A percentile compares a stretch with the other conserved stretches of the same genome.
Evolutionary conservation across 1,140 invertebrate species (phyloP).

Genomic region (Temnothorax nylanderi): DNA sequence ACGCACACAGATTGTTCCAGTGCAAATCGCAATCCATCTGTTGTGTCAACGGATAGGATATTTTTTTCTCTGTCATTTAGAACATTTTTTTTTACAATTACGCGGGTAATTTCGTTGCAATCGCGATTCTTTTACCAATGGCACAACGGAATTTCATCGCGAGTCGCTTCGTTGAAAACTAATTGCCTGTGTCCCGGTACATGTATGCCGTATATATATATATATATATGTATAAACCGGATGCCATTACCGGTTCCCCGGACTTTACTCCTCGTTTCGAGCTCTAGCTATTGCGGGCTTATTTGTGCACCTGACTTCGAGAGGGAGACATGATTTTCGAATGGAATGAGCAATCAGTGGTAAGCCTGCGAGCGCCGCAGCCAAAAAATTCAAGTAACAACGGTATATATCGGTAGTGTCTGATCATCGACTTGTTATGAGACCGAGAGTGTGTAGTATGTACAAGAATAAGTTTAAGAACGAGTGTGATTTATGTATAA

Average conservation of each 20-base stretch:
- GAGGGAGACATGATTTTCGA: slow-evolving; percentile 73
- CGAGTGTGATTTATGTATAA: slow-evolving; percentile 76
- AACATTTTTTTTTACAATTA: neutral
- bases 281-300: slow-evolving; percentile 64
- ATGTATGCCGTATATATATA: neutral
- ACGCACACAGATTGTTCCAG: neutral
- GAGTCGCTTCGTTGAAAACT: slow-evolving; percentile 9
- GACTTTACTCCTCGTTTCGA: slow-evolving; percentile 38
- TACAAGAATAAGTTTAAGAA: slow-evolving; percentile 76
- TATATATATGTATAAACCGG: neutral
- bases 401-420: slow-evolving; percentile 67
- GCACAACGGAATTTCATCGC: slow-evolving; percentile 15
- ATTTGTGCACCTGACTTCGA: slow-evolving; percentile 72
- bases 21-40: neutral
- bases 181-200: slow-evolving; percentile 5
- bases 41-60: neutral
- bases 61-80: neutral
- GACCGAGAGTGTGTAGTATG: slow-evolving; percentile 73
- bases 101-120: neutral
- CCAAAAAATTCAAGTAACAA: slow-evolving; percentile 78
- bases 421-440: slow-evolving; percentile 67
- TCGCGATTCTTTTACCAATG: slow-evolving; percentile 2
- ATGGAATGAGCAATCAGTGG: slow-evolving; percentile 84
- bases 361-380: slow-evolving; percentile 84
- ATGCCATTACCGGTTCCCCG: slow-evolving; percentile 15